A percentile compares a stretch with the other conserved stretches of the same genome.
Evolutionary conservation across 2,797 vertebrate species (phyloP).

Genomic region (Chromis chromis): DNA sequence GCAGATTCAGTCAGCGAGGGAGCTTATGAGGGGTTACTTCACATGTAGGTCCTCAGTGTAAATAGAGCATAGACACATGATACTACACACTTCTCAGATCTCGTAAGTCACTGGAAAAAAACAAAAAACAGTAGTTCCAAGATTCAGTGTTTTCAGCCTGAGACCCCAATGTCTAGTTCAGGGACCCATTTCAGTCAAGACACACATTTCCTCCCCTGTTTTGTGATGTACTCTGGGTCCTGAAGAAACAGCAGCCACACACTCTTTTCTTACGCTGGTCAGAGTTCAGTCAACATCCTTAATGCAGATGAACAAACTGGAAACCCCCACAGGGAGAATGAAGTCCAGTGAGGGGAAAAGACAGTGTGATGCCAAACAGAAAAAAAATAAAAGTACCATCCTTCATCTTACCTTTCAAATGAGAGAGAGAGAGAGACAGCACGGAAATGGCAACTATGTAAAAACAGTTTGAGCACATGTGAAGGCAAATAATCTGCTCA

Average conservation of each 20-base stretch:
- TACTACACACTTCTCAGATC: conserved; percentile 51
- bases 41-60: conserved; percentile 64
- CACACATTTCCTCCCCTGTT: not conserved
- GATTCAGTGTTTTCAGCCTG: conserved; percentile 43
- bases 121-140: conserved; percentile 47
- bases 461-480: not conserved
- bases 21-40: conserved; percentile 60
- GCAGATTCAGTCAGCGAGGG: conserved; percentile 66
- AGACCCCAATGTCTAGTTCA: conserved; percentile 15
- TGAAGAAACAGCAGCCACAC: conserved; percentile 16
- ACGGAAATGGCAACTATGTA: not conserved
- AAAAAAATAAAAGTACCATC: not conserved
- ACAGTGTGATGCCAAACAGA: not conserved
- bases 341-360: conserved; percentile 9
- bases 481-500: conserved; percentile 15
- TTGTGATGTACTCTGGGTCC: conserved; percentile 12
- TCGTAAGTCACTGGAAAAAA: conserved; percentile 43
- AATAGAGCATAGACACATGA: conserved; percentile 50
- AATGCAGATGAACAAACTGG: conserved; percentile 20
- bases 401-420: conserved; percentile 5
- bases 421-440: conserved; percentile 3
- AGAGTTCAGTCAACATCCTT: conserved; percentile 27
- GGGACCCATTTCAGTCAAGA: conserved; percentile 2
- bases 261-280: conserved; percentile 9
- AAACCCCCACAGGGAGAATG: not conserved